Evolutionary conservation across 2,113 vertebrate species (phyloP).

Genomic region (Hydrochoerus hydrochaeris): DNA sequence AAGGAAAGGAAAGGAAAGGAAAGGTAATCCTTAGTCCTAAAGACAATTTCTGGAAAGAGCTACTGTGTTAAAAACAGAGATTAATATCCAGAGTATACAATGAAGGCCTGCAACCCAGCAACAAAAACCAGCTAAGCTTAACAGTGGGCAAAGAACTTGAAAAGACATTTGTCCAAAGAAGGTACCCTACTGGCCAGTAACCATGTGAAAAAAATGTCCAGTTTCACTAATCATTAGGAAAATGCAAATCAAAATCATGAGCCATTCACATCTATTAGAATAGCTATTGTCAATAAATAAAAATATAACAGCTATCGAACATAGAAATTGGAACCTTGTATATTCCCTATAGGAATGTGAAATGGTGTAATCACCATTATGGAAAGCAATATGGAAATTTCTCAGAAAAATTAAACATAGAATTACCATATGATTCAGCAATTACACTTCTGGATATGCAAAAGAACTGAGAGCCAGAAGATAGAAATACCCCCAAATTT

Average conservation of each 20-base stretch:
- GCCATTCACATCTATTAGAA: neutral
- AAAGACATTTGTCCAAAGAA: constrained; percentile 13
- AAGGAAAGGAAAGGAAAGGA: neutral
- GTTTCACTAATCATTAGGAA: neutral
- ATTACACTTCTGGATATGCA: neutral
- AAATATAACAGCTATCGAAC: neutral
- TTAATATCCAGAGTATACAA: neutral
- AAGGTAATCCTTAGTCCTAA: neutral
- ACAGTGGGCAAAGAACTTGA: neutral
- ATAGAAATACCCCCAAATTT: neutral
- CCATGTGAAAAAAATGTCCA: neutral
- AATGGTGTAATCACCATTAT: neutral
- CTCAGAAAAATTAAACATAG: constrained; percentile 16
- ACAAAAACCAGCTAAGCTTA: neutral
- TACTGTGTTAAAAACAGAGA: neutral
- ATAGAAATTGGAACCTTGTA: neutral
- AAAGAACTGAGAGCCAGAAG: neutral
- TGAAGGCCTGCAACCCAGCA: neutral
- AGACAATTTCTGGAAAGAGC: neutral
- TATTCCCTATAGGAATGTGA: neutral
- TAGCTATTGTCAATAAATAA: neutral
- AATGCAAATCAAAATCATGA: constrained; percentile 21
- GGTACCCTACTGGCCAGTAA: neutral
- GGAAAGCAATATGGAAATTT: neutral
- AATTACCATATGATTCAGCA: neutral